Evolutionary conservation across 2,888 invertebrate genomes (phyloP).

Genomic region (Heteromyza rotundicornis): DNA sequence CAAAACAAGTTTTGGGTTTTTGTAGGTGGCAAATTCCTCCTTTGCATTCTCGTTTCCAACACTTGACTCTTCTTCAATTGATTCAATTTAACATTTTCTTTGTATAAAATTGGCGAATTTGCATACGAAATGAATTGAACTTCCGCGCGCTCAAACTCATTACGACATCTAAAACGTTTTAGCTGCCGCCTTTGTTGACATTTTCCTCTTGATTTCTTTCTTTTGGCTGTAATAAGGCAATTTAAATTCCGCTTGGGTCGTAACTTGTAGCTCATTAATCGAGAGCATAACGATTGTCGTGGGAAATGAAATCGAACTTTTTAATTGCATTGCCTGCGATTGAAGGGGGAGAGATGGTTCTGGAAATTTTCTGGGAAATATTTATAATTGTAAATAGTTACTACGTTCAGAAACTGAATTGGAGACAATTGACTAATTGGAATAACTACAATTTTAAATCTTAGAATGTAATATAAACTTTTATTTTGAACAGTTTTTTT

Average conservation of each 20-base stretch:
- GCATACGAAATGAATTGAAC: neutral
- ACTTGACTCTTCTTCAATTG: neutral
- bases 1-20: too few species aligned
- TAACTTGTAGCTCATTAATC: conserved; percentile 1
- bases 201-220: neutral
- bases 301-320: neutral
- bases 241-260: neutral
- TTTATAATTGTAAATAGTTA: too few species aligned
- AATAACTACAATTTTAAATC: too few species aligned
- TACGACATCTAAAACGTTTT: neutral
- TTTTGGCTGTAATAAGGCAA: neutral
- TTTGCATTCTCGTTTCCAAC: neutral
- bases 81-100: neutral
- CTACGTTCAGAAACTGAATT: too few species aligned
- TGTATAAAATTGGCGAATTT: neutral
- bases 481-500: too few species aligned
- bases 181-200: neutral
- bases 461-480: too few species aligned
- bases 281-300: neutral
- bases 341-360: too few species aligned
- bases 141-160: neutral
- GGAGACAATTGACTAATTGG: too few species aligned
- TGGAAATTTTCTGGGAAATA: too few species aligned
- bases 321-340: neutral
- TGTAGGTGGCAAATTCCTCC: too few species aligned